Base-by-base conservation (phyloP, 2,888 invertebrate genomes). In the Ormyrus labotus region DNA sequence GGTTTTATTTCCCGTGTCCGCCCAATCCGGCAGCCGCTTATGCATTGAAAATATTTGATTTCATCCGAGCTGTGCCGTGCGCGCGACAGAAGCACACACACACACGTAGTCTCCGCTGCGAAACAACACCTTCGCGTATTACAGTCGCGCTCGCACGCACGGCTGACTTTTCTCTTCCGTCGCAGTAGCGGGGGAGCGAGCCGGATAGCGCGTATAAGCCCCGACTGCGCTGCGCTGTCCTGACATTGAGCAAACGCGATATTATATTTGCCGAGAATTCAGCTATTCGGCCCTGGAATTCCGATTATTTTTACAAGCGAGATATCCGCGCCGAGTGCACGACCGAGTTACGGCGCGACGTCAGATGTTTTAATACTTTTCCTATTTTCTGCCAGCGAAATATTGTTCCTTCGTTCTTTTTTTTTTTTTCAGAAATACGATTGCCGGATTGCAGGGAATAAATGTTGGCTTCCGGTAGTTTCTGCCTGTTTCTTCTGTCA, bases 121-220 rank as follows among this genome's bases (percentile, higher is more conserved):
- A 65, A 77, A 82, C 81, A 83, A 81, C 83, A 83, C 78, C 75
- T 34, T 34, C 34, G 34, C 34, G 4, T 13, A 13, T 13, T 13
- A 13, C 13, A 13, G 13, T 13, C 13, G 13, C 13, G 13, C 13
- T 70, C 50, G 19, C 45, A n/a, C 53, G 53, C 53, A 60, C 4
- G 48, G 47, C 68, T 58, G 13, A 48, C n/a, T 45, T 8, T 58
- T 69, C 47, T 45, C 51, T 7, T 0, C 7, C 13, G 8, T 6
- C 53, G 34, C 45, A 10, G n/a, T 9, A 13, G 13, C 13, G 13
- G 19, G 19, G 19, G 19, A 19, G 19, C 19, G 19, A 19, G 19
- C 19, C 19, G 19, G 19, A 19, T 1, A 19, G 19, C 19, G 19
- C 19, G 19, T 1, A 19, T 1, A 19, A 19, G 19, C 19, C 19